These are phyloP conservation scores for Neosalanx taihuensis DNA, from an alignment of 2,797 vertebrate species.

Conservation along the genomic window DNA sequence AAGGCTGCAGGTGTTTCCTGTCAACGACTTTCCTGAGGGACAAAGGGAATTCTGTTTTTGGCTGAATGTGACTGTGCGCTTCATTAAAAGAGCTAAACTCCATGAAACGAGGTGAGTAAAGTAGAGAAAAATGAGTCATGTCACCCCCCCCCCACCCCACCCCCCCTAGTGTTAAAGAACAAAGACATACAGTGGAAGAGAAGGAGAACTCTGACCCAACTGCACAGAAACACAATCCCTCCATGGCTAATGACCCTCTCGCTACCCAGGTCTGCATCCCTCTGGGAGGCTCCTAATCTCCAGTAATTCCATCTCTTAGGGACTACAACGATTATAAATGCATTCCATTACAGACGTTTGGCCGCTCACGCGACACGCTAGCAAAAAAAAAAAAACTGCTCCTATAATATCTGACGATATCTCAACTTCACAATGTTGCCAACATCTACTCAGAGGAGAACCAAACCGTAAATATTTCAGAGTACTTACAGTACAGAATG, in stretches of 20 bases:
- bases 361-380: conserved; percentile 19
- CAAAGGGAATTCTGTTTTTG: conserved; percentile 67
- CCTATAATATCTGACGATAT: neutral
- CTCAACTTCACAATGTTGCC: neutral
- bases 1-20: conserved; percentile 74
- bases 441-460: neutral
- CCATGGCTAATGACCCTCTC: conserved; percentile 60
- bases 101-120: conserved; percentile 56
- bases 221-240: conserved; percentile 57
- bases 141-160: conserved; percentile 46
- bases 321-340: conserved; percentile 45
- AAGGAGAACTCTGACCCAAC: conserved; percentile 54
- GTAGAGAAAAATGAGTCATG: conserved; percentile 37
- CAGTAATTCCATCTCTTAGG: conserved; percentile 55
- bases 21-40: conserved; percentile 72
- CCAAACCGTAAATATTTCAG: neutral
- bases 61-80: conserved; percentile 56
- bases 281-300: conserved; percentile 60
- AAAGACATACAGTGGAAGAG: conserved; percentile 48
- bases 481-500: neutral
- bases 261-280: conserved; percentile 54
- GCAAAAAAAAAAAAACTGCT: conserved; percentile 5
- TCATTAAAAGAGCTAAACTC: conserved; percentile 57
- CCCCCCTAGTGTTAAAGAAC: conserved; percentile 51
- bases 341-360: conserved; percentile 52